phyloP scores from a whole-genome alignment of 2,888 invertebrate genomes.

The Eremobia ochroleuca region DNA sequence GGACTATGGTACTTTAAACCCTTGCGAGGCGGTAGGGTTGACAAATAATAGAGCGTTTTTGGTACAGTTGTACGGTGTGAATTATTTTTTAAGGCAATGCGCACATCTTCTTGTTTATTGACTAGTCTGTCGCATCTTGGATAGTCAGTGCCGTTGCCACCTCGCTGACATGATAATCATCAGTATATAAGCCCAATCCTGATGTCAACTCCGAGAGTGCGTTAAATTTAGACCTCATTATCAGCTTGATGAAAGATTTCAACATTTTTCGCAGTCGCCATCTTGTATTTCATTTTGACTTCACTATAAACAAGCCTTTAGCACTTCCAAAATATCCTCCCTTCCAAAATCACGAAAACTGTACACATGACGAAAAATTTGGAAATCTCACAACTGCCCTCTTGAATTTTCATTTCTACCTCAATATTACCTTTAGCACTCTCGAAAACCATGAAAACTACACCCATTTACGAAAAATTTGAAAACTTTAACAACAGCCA shows the following conservation, averaged over 20 bases:
- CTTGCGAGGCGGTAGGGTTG: constrained; percentile 13
- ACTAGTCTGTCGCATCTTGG: neutral
- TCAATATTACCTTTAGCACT: neutral
- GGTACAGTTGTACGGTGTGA: neutral
- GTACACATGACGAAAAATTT: too few species aligned
- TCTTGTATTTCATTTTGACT: neutral
- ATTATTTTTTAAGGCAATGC: neutral
- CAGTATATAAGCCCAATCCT: neutral
- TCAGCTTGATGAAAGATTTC: neutral
- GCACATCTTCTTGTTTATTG: neutral
- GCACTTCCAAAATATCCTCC: too few species aligned
- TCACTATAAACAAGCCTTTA: too few species aligned
- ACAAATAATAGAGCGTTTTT: constrained; percentile 29
- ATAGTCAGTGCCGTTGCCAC: neutral
- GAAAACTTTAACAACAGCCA: neutral
- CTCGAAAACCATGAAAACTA: neutral
- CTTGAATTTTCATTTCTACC: too few species aligned
- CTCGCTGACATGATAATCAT: neutral
- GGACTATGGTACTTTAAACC: constrained; percentile 44
- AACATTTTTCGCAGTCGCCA: neutral
- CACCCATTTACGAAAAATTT: too few species aligned
- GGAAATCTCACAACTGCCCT: too few species aligned
- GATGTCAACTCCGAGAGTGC: neutral
- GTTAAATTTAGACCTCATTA: neutral
- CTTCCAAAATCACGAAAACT: too few species aligned